Conservation (phyloP, 2,113 vertebrate species). For the Prionailurus bengalensis region DNA sequence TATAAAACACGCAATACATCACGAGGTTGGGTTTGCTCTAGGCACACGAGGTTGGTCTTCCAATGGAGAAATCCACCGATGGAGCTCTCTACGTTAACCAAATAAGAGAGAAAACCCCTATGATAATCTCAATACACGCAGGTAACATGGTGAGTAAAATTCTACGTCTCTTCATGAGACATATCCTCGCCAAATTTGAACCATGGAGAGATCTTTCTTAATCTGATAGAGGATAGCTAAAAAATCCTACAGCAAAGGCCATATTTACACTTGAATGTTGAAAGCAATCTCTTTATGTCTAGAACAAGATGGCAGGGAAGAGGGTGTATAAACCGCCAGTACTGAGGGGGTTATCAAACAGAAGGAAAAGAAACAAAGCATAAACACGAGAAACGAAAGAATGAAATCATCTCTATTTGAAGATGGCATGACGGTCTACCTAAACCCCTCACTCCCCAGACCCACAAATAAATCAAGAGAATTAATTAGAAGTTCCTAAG, state of each 20-base stretch:
- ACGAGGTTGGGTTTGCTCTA: neutral
- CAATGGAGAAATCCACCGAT: neutral
- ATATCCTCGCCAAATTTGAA: neutral
- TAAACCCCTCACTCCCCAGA: neutral
- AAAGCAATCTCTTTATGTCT: neutral
- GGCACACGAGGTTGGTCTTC: neutral
- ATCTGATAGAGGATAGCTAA: neutral
- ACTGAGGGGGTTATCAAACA: rapidly evolving
- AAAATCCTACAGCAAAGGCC: neutral
- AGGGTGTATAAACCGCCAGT: rapidly evolving
- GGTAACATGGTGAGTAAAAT: neutral
- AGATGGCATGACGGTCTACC: neutral
- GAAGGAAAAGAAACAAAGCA: neutral
- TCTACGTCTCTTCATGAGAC: neutral
- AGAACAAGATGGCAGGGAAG: neutral
- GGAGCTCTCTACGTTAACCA: neutral
- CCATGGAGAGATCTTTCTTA: neutral
- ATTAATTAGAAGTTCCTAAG: neutral
- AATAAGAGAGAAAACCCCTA: neutral
- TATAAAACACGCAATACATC: neutral
- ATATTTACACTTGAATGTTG: neutral
- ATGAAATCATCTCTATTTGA: neutral
- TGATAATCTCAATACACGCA: neutral
- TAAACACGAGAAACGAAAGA: neutral
- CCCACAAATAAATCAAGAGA: neutral